Percentiles rank a stretch among this genome's conserved stretches.
phyloP scores from a whole-genome alignment of 2,888 invertebrate species.

The Coremacera marginata region DNA sequence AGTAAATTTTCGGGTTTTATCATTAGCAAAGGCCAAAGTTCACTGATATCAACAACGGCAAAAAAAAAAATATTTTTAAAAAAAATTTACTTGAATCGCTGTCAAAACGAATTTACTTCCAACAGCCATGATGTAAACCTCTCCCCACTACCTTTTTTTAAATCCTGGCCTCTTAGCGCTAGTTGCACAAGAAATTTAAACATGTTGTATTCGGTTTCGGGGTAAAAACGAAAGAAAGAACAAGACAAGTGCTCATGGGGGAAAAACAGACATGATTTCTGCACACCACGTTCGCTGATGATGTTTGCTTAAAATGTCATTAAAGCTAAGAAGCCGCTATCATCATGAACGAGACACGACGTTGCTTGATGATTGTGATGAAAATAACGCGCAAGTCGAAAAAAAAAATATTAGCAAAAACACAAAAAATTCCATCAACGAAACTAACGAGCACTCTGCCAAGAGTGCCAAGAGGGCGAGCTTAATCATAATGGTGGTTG shows the following conservation, averaged over 20 bases:
- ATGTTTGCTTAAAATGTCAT: conserved; percentile 28
- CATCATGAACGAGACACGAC: neutral
- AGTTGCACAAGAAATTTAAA: neutral
- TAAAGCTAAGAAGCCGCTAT: neutral
- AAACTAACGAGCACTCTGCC: conserved; percentile 3
- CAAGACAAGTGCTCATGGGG: neutral
- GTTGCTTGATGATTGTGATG: neutral
- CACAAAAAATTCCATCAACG: neutral
- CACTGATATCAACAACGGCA: too few species aligned
- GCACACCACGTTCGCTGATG: conserved; percentile 9
- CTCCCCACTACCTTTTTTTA: too few species aligned
- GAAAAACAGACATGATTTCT: neutral
- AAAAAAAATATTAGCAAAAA: neutral
- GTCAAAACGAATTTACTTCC: too few species aligned
- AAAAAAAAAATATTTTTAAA: too few species aligned
- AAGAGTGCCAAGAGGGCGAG: neutral
- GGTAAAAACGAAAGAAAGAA: too few species aligned
- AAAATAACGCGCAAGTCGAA: neutral
- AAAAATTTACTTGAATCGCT: too few species aligned
- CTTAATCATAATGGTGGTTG: neutral
- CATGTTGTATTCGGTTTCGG: neutral
- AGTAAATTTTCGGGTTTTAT: too few species aligned
- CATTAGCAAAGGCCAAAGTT: too few species aligned
- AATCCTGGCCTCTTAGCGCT: too few species aligned
- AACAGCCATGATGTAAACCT: too few species aligned